Conservation (phyloP, 2,797 vertebrate genomes). For the Microhierax caerulescens region DNA sequence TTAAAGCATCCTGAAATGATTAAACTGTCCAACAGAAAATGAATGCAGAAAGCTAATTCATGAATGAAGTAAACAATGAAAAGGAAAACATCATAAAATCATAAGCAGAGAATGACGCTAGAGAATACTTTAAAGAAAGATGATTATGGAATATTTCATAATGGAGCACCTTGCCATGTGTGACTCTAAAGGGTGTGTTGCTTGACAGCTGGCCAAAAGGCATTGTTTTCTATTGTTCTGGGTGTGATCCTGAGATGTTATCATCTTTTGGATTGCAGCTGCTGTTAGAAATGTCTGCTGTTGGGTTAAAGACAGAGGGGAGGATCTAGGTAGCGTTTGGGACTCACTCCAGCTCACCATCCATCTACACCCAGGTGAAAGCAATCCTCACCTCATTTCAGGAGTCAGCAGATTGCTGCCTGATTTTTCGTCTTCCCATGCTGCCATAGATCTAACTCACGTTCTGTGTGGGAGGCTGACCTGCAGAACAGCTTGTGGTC, state of each 20-base stretch:
- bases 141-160: constrained; percentile 21
- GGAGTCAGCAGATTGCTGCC: neutral
- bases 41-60: neutral
- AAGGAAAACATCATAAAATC: neutral
- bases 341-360: neutral
- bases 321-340: neutral
- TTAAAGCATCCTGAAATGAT: neutral
- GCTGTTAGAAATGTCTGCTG: neutral
- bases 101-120: neutral
- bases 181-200: constrained; percentile 35
- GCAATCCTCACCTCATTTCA: neutral
- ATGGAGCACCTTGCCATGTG: constrained; percentile 38
- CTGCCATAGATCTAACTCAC: rapidly evolving
- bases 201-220: neutral
- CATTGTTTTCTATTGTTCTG: constrained; percentile 12
- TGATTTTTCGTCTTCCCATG: neutral
- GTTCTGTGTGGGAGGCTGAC: rapidly evolving
- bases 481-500: neutral
- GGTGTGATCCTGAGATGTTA: constrained; percentile 11
- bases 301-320: neutral
- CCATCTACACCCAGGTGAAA: neutral
- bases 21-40: neutral
- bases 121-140: neutral
- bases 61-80: neutral
- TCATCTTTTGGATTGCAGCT: neutral